A percentile compares a stretch with the other conserved stretches of the same genome.
Evolutionary conservation across 2,113 vertebrate species (phyloP).

Genomic region (Blennius ocellaris): DNA sequence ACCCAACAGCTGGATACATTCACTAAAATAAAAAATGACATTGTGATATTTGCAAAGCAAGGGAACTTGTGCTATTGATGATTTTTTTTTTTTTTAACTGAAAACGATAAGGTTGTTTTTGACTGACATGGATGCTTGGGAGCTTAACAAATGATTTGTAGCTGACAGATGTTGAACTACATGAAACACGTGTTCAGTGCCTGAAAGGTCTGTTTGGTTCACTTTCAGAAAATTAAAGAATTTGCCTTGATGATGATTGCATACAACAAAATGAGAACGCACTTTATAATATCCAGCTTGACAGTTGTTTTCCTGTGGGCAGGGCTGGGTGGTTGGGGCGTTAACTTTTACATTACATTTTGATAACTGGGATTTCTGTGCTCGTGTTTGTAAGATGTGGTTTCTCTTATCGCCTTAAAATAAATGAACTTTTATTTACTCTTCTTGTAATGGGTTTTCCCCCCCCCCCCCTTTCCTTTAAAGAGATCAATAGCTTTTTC

Average conservation of each 20-base stretch:
- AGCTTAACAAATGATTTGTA: slow-evolving; percentile 21
- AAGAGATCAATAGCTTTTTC: too few relatives aligned
- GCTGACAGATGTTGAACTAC: slow-evolving; percentile 5
- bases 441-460: too few relatives aligned
- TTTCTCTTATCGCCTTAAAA: slow-evolving; percentile 72
- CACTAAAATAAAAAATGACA: slow-evolving; percentile 6
- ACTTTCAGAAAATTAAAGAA: slow-evolving; percentile 17
- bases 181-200: slow-evolving; percentile 46
- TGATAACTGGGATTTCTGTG: slow-evolving; percentile 64
- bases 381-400: slow-evolving; percentile 62
- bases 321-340: slow-evolving; percentile 20
- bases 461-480: too few relatives aligned
- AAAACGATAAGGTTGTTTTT: slow-evolving; percentile 15
- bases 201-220: slow-evolving; percentile 40
- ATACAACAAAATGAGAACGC: slow-evolving; percentile 47
- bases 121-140: slow-evolving; percentile 19
- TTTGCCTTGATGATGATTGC: slow-evolving; percentile 54
- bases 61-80: slow-evolving; percentile 40
- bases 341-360: slow-evolving; percentile 38
- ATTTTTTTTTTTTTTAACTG: too few relatives aligned
- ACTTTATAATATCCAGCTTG: slow-evolving; percentile 72
- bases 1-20: slow-evolving; percentile 32
- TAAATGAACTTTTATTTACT: slow-evolving; percentile 46
- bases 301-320: slow-evolving; percentile 14
- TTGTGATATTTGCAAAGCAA: slow-evolving; percentile 57